These are phyloP conservation scores for Sminthurides bifidus DNA, from an alignment of 1,140 invertebrate genomes.

Conservation along the genomic window DNA sequence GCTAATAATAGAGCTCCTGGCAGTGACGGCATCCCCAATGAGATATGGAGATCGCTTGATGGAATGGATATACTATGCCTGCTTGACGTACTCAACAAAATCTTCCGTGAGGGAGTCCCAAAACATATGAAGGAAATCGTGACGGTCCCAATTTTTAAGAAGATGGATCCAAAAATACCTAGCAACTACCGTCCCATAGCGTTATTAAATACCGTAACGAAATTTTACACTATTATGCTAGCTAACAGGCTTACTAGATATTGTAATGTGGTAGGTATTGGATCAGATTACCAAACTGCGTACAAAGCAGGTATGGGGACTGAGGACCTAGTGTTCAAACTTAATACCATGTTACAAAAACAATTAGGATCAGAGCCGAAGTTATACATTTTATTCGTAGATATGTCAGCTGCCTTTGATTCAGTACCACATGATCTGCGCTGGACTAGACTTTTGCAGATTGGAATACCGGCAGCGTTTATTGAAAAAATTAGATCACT, in stretches of 20 bases:
- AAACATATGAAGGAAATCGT: slow-evolving; percentile 1
- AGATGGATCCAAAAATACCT: neutral
- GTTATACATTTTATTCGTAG: slow-evolving; percentile 17
- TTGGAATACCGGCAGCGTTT: slow-evolving; percentile 1
- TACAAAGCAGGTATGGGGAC: slow-evolving; percentile 5
- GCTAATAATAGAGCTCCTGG: slow-evolving; percentile 7
- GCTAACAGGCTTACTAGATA: slow-evolving; percentile 2
- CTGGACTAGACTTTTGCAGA: neutral
- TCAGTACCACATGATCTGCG: slow-evolving; percentile 4
- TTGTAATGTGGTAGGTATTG: neutral
- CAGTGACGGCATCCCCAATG: slow-evolving; percentile 15
- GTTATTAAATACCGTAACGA: slow-evolving; percentile 12
- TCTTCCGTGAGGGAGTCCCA: neutral
- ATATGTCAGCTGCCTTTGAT: slow-evolving; percentile 19
- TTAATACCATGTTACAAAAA: slow-evolving; percentile 4
- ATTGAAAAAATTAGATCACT: slow-evolving; percentile 5
- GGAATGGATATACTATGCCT: neutral
- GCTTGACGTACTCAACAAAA: neutral
- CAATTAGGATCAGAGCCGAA: neutral
- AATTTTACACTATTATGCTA: slow-evolving; percentile 28
- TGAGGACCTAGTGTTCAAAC: slow-evolving; percentile 8
- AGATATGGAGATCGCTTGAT: slow-evolving; percentile 8
- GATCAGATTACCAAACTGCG: slow-evolving; percentile 18
- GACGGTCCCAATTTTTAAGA: slow-evolving; percentile 11
- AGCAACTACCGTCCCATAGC: slow-evolving; percentile 13